Evolutionary conservation across 2,113 vertebrate genomes (phyloP), one percentile per base, ranked within the genome.

Genomic region (Asarcornis scutulata): DNA sequence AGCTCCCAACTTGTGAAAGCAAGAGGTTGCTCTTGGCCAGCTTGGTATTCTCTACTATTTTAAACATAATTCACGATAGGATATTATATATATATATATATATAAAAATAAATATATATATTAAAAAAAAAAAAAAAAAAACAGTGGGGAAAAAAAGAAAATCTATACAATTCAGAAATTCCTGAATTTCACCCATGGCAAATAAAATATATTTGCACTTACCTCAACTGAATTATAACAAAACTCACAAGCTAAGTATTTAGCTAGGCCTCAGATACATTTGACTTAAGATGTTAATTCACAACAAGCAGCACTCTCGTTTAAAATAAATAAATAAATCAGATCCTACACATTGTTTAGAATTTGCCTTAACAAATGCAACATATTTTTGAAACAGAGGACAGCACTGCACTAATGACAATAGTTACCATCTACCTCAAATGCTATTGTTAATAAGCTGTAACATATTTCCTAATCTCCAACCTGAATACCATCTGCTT

Each of bases 1-100:
- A 40, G 36, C 26, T 74, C 31, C 22, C 20, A 64, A 9, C 11
- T 12, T 0, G 1, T 9, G 59, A 31, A 7, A 69, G 7, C 23
- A 31, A 79, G 23, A 76, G 29, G 60, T 2, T 62, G 32, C 29
- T 50, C 48, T 56, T 26, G 25, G 34, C 23, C 32, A 82, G 9
- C 13, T 23, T 76, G 6, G 9, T 52, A 14, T 18, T 36, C 42
- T 36, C 64, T 38, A 26, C 22, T 84, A n/a, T 42, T 79, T 64
- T 32, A 75, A 81, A 17, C 3, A n/a, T 13, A 11, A 55, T 12
- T 67, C 46, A 75, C 6, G 36, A 7, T 1, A 38, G 29, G 78
- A 71, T 9, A 50, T 22, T 55, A 62, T n/a, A 44, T 23, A 38
- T 40, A 40, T 40, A 40, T 13, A 40, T 40, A n/a, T n/a, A n/a